These are phyloP conservation scores for Seriola aureovittata DNA, from an alignment of 2,113 vertebrate genomes.

Conservation along the genomic window DNA sequence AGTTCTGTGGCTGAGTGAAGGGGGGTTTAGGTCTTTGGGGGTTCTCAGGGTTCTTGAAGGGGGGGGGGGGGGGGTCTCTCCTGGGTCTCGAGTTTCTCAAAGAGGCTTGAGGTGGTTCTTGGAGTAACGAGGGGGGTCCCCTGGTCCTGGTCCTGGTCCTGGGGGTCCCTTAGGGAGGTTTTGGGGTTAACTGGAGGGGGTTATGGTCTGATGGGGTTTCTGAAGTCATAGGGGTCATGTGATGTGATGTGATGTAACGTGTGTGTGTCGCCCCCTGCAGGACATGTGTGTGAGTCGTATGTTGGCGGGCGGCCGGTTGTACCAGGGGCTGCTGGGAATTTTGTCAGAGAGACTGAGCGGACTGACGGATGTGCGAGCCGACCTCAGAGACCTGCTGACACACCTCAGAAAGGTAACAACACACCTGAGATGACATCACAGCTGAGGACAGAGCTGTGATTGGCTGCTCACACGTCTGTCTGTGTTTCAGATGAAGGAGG, in stretches of 20 bases:
- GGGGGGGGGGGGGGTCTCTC: too few species aligned
- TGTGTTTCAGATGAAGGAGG: conserved; percentile 69
- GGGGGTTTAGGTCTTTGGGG: too few species aligned
- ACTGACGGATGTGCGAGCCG: conserved; percentile 44
- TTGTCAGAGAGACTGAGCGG: conserved; percentile 16
- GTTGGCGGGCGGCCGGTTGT: conserved; percentile 53
- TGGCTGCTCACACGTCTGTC: not conserved
- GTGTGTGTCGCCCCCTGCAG: conserved; percentile 57
- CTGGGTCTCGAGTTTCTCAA: too few species aligned
- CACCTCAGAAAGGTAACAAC: conserved; percentile 71
- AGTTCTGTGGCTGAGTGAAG: too few species aligned
- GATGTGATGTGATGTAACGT: not conserved
- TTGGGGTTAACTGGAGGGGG: too few species aligned
- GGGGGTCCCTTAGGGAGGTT: too few species aligned
- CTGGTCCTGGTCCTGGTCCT: too few species aligned
- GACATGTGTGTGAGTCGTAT: conserved; percentile 69
- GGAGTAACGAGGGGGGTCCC: too few species aligned
- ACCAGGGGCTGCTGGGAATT: conserved; percentile 68
- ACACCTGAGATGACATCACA: not conserved
- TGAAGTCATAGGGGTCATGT: too few species aligned
- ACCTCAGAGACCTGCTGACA: conserved; percentile 72
- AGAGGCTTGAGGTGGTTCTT: too few species aligned
- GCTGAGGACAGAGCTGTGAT: not conserved
- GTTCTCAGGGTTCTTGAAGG: too few species aligned
- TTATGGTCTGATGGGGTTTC: too few species aligned